These are phyloP conservation scores for Drosophila nr. perissopoda DNA, from an alignment of 2,888 invertebrate genomes.

Conservation along the genomic window DNA sequence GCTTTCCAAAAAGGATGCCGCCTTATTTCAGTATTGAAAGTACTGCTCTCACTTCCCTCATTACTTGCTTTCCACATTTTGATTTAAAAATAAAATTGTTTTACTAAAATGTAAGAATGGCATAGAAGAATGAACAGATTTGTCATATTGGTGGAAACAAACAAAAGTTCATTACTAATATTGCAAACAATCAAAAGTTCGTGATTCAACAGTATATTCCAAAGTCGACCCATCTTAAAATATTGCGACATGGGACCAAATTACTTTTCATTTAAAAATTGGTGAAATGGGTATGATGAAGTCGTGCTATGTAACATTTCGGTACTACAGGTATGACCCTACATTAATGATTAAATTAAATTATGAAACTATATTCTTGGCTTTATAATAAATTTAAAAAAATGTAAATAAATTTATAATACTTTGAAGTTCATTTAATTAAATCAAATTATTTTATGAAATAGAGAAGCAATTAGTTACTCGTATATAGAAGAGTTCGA, in stretches of 20 bases:
- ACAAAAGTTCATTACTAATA: not conserved
- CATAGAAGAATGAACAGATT: not conserved
- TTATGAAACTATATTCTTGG: not conserved
- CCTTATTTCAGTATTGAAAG: not conserved
- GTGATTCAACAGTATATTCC: not conserved
- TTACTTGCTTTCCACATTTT: not conserved
- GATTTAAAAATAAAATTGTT: not conserved
- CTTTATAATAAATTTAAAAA: not conserved
- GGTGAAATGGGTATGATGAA: not conserved
- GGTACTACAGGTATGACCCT: not conserved
- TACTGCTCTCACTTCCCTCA: not conserved
- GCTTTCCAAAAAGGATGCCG: not conserved
- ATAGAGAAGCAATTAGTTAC: not conserved
- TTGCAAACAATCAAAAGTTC: not conserved
- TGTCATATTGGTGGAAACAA: not conserved
- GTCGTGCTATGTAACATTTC: not conserved
- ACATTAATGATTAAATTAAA: not conserved
- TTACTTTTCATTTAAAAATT: not conserved
- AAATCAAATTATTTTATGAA: not conserved
- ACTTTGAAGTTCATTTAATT: not conserved
- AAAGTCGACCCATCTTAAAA: not conserved
- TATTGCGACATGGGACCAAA: not conserved
- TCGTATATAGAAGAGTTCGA: not conserved
- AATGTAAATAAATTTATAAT: not conserved
- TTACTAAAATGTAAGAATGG: not conserved